phyloP scores from a whole-genome alignment of 1,140 invertebrate genomes.

The Piezodorus guildinii region DNA sequence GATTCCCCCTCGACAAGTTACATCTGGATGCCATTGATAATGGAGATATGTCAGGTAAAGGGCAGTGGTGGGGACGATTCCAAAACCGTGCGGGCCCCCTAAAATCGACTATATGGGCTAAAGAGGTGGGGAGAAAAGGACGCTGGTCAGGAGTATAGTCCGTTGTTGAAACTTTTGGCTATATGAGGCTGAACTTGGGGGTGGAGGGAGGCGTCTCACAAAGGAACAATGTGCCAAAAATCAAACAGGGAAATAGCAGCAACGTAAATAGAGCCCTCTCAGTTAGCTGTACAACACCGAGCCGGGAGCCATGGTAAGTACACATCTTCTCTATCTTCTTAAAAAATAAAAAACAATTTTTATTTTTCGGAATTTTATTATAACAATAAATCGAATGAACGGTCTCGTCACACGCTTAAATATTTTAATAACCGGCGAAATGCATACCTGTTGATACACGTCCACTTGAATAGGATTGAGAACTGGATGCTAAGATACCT shows the following conservation, averaged over 20 bases:
- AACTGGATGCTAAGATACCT: no score
- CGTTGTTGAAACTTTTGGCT: conserved; percentile 11
- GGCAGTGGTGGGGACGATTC: background rate
- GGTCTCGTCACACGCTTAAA: no score
- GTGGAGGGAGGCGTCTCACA: background rate
- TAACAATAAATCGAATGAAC: no score
- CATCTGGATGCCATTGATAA: no score
- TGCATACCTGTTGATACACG: no score
- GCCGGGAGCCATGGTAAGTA: background rate
- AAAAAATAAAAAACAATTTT: no score
- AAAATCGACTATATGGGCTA: conserved; percentile 11
- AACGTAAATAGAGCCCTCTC: conserved; percentile 2
- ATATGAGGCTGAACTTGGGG: conserved; percentile 8
- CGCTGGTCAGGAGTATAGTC: background rate
- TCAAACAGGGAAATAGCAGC: conserved; percentile 10
- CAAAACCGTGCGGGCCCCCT: conserved; percentile 8
- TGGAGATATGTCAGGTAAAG: no score
- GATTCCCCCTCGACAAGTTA: no score
- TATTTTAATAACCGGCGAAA: no score
- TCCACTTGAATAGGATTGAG: no score
- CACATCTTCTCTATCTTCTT: no score
- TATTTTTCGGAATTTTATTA: no score
- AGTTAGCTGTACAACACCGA: background rate
- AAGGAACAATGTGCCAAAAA: conserved; percentile 16
- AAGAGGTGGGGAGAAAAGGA: background rate